Base-by-base conservation (phyloP, 2,797 vertebrate species). In the Crenichthys baileyi region DNA sequence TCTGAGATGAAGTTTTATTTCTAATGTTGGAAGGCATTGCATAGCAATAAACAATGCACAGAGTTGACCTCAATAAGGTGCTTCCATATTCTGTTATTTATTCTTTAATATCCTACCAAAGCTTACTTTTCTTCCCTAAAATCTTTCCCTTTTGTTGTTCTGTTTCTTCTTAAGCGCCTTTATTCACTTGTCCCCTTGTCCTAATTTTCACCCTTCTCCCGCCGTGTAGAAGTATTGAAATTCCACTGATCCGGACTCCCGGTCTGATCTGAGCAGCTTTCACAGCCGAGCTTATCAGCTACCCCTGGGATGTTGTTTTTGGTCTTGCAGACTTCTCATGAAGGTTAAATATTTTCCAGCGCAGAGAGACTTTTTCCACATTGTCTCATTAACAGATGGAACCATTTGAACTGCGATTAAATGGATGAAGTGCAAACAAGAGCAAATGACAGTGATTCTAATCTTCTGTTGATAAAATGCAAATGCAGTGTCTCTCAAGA, bases 31-130 rank as follows among this genome's bases (percentile, higher is more conserved):
- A 81, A 81, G 77, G 51, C 81, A 86, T 91, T 85, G 50, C 79
- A 85, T 82, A 92, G 94, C 94, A 95, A 95, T 94, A 93, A 95
- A 93, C 70, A 58, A 83, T 91, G 87, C 91, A 91, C 89, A 89
- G 81, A 90, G 85, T 91, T 85, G 85, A 92, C 91, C 92, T 93
- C 90, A 85, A 76, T 74, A 71, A 77, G 79, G 84, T 67, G 72
- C 65, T 76, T 15, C 1, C 29, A 60, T 83, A 65, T 68, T 77
- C 76, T 82, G 65, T 70, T 67, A 15, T 79, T 24, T 56, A 70
- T 80, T 31, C 70, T 63, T 68, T 51, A 1, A 70, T 48, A 65
- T 15, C 12, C 60, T 70, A 86, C 75, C 67, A 77, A 77, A 84
- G 58, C 15, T 63, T 80, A 26, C 63, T 72, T 76, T 71, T 36